Evolutionary conservation across 2,888 invertebrate species (phyloP).

Genomic region (Drosophila colorata): DNA sequence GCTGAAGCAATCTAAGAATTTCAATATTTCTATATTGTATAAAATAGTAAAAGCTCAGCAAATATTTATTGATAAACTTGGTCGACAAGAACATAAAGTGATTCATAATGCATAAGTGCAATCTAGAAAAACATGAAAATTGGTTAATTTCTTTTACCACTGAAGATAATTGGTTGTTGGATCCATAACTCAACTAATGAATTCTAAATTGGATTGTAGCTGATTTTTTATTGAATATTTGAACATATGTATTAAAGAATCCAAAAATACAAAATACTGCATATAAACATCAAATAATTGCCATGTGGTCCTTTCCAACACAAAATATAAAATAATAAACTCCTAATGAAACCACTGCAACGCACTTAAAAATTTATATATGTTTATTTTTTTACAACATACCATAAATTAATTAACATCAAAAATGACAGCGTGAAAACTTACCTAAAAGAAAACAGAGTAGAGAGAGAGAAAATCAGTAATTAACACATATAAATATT

Average conservation of each 20-base stretch:
- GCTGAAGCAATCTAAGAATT: too few relatives aligned
- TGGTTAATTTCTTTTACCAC: too few relatives aligned
- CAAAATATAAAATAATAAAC: background rate
- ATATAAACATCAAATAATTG: background rate
- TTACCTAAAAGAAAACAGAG: conserved; percentile 65
- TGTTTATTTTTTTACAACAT: conserved; percentile 35
- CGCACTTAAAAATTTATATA: conserved; percentile 4
- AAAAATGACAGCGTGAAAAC: conserved; percentile 30
- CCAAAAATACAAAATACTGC: background rate
- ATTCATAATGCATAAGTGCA: too few relatives aligned
- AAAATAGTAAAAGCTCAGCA: too few relatives aligned
- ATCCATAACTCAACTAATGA: too few relatives aligned
- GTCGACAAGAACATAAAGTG: too few relatives aligned
- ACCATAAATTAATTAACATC: conserved; percentile 53
- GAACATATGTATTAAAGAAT: background rate
- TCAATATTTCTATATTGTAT: too few relatives aligned
- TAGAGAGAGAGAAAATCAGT: conserved; percentile 9
- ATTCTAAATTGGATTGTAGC: too few relatives aligned
- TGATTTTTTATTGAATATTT: background rate
- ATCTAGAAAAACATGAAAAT: too few relatives aligned
- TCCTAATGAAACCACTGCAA: background rate
- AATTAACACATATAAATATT: conserved; percentile 25
- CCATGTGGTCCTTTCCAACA: too few relatives aligned
- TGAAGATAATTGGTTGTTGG: too few relatives aligned
- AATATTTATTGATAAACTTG: too few relatives aligned